Evolutionary conservation across 2,888 invertebrate genomes (phyloP).

Genomic region (Andrena trimmerana): DNA sequence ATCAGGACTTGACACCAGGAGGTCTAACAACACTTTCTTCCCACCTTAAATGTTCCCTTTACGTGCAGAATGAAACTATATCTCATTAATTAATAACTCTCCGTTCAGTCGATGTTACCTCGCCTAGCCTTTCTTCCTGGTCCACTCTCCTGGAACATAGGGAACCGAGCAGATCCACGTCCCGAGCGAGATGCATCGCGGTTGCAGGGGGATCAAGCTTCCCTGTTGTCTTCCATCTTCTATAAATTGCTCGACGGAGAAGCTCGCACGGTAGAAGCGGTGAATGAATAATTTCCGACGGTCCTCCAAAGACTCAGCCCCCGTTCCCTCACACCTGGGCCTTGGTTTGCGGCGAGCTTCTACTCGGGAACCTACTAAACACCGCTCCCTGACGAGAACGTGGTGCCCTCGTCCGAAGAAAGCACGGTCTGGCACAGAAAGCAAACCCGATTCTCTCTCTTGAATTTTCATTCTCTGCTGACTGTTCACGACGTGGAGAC

Average conservation of each 20-base stretch:
- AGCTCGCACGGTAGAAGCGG: conserved; percentile 26
- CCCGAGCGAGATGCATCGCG: conserved; percentile 18
- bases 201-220: conserved; percentile 13
- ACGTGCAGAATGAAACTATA: neutral
- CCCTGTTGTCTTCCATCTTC: conserved; percentile 54
- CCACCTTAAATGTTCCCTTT: neutral
- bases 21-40: no score
- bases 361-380: conserved; percentile 21
- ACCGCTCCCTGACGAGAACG: conserved; percentile 22
- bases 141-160: neutral
- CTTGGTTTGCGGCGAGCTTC: conserved; percentile 37
- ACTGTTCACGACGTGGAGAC: no score
- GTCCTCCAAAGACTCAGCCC: conserved; percentile 20
- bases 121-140: neutral
- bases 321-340: conserved; percentile 17
- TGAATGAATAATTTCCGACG: conserved; percentile 55
- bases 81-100: neutral
- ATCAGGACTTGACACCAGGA: no score
- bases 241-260: conserved; percentile 47
- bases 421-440: conserved; percentile 3
- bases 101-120: neutral
- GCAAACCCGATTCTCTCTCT: neutral
- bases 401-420: conserved; percentile 8
- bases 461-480: no score
- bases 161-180: neutral